Percentiles rank a stretch among this genome's conserved stretches.
Evolutionary conservation across 2,797 vertebrate genomes (phyloP).

Genomic region (Distichodus sexfasciatus): DNA sequence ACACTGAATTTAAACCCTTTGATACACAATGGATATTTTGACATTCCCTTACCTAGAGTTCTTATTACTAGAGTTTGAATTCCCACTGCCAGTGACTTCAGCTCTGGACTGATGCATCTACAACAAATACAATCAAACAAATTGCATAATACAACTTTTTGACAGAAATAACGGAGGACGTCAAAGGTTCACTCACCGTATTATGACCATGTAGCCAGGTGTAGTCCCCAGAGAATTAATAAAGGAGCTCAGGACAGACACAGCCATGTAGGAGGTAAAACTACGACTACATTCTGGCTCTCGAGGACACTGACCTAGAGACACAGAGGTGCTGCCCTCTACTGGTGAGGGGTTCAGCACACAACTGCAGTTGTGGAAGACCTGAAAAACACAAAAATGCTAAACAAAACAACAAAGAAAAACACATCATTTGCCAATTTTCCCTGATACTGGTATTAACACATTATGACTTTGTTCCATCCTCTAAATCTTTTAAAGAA

Average conservation of each 20-base stretch:
- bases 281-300: slow-evolving; percentile 75
- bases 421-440: too few relatives aligned
- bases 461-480: too few relatives aligned
- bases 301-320: slow-evolving; percentile 81
- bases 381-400: slow-evolving; percentile 64
- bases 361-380: slow-evolving; percentile 90
- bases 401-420: neutral
- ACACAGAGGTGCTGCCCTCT: slow-evolving; percentile 76
- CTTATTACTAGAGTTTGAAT: slow-evolving; percentile 75
- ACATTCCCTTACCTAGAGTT: slow-evolving; percentile 74
- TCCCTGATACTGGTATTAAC: too few relatives aligned
- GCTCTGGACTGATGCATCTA: slow-evolving; percentile 83
- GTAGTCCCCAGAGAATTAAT: slow-evolving; percentile 86
- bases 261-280: slow-evolving; percentile 84
- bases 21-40: neutral
- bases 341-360: slow-evolving; percentile 68
- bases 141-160: too few relatives aligned
- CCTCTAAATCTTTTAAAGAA: too few relatives aligned
- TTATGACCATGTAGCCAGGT: slow-evolving; percentile 89
- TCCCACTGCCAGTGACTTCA: slow-evolving; percentile 88
- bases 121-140: neutral
- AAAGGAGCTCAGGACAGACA: slow-evolving; percentile 81
- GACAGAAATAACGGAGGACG: too few relatives aligned
- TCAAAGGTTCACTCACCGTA: slow-evolving; percentile 75
- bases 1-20: too few relatives aligned